Percentiles rank a stretch among this genome's conserved stretches.
Conservation (phyloP, 1,140 invertebrate species). For the Diuraphis noxia region DNA sequence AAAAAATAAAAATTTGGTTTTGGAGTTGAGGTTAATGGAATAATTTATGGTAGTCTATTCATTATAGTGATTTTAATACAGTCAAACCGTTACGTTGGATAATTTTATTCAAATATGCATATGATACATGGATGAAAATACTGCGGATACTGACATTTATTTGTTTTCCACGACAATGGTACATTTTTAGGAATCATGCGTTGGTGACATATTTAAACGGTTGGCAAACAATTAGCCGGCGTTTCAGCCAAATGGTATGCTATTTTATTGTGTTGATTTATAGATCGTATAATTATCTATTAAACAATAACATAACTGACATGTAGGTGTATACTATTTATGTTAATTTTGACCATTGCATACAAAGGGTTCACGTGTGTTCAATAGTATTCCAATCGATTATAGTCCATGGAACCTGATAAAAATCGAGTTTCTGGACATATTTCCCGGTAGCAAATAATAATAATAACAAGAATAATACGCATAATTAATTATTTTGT, state of each 20-base stretch:
- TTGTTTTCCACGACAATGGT: background rate
- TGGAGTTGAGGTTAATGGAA: background rate
- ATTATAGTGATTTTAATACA: background rate
- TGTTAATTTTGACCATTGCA: background rate
- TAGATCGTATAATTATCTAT: background rate
- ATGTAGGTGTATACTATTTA: background rate
- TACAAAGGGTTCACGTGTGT: background rate
- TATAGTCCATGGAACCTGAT: background rate
- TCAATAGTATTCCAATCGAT: background rate
- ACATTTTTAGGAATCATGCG: background rate
- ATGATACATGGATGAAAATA: background rate
- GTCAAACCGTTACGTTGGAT: background rate
- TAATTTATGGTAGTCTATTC: background rate
- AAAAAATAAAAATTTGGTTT: background rate
- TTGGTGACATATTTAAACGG: constrained; percentile 13
- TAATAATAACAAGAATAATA: too few relatives aligned
- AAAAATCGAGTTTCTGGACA: background rate
- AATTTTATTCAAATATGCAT: background rate
- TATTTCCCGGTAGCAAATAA: background rate
- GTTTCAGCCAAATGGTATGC: background rate
- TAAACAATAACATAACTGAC: background rate
- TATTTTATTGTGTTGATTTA: background rate
- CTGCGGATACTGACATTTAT: background rate
- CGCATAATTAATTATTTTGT: background rate
- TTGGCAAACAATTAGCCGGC: constrained; percentile 10